phyloP scores from a whole-genome alignment of 2,888 invertebrate genomes.

The Silvanus unidentatus region DNA sequence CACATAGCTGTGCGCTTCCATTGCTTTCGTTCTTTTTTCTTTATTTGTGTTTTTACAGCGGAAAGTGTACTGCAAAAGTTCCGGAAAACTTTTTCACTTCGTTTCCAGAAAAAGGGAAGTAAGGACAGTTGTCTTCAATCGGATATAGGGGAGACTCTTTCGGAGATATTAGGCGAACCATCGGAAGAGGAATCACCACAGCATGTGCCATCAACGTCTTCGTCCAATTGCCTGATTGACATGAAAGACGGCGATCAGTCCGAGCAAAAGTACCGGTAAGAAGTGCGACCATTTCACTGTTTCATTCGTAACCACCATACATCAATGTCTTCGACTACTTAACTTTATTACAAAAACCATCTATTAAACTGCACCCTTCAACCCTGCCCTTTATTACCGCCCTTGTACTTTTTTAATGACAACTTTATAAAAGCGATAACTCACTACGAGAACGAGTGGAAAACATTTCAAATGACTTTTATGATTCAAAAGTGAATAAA shows the following conservation, averaged over 20 bases:
- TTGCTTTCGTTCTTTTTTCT: neutral
- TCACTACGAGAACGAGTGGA: too few relatives aligned
- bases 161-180: slow-evolving; percentile 37
- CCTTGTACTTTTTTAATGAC: too few relatives aligned
- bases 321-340: too few relatives aligned
- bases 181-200: slow-evolving; percentile 42
- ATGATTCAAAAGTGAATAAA: too few relatives aligned
- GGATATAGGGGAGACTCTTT: slow-evolving; percentile 41
- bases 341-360: too few relatives aligned
- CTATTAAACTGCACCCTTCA: too few relatives aligned
- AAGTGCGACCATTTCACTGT: slow-evolving; percentile 6
- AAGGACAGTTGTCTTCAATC: slow-evolving; percentile 42
- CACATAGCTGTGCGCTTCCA: too few relatives aligned
- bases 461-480: too few relatives aligned
- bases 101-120: slow-evolving; percentile 48
- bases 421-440: too few relatives aligned
- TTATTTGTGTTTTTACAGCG: slow-evolving; percentile 22
- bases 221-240: slow-evolving; percentile 22
- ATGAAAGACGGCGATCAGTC: slow-evolving; percentile 15
- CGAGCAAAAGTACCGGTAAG: slow-evolving; percentile 43
- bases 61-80: slow-evolving; percentile 66
- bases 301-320: neutral
- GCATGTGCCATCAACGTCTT: slow-evolving; percentile 31
- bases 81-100: slow-evolving; percentile 61
- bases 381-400: too few relatives aligned